Evolutionary conservation across 2,797 vertebrate species (phyloP), one percentile per base, ranked within the genome.

Genomic region (Diplodus puntazzo): DNA sequence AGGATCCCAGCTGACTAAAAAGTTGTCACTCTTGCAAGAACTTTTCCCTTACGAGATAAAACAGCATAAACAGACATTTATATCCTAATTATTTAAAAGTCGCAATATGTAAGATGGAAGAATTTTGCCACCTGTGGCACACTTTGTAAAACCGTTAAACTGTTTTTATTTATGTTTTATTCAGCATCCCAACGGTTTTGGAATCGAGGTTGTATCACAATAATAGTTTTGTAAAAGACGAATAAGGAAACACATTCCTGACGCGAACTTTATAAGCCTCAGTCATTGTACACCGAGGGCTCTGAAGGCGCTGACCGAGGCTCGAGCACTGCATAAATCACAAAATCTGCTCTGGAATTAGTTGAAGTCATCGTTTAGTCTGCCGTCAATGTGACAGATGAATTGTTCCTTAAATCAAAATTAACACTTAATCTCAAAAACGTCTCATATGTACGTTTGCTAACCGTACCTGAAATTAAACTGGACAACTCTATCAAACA

Each of bases 271-370:
- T 43, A 46, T 42, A 54, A 70, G 17, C 45, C 50, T 62, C 43
- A 68, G 6, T 61, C 6, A 6, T 49, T 52, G 1, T 5, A 49
- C 4, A 50, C 25, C 23, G 12, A 68, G 20, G 58, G 13, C 48
- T 39, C 50, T 48, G 27, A 75, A 66, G 30, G 49, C 1, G 1
- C 14, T 21, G 11, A 39, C 34, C 8, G 8, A 21, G 21, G 18
- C 9, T 79, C 5, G 57, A 61, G 45, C 6, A 58, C 20, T 5
- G 48, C 34, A 46, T 45, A 63, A 81, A 82, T 74, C 55, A 79
- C 17, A n/a, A 53, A 16, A 66, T 62, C 14, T 58, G 9, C 73
- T 64, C 46, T 45, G n/a, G 20, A 81, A 71, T 77, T 77, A 63
- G 27, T 39, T 39, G 5, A 73, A 77, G 11, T 49, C 3, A 64